A percentile compares a stretch with the other conserved stretches of the same genome.
phyloP scores from a whole-genome alignment of 37 sponge, comb jelly and placozoan species.

The Aphrocallistes beatrix region DNA sequence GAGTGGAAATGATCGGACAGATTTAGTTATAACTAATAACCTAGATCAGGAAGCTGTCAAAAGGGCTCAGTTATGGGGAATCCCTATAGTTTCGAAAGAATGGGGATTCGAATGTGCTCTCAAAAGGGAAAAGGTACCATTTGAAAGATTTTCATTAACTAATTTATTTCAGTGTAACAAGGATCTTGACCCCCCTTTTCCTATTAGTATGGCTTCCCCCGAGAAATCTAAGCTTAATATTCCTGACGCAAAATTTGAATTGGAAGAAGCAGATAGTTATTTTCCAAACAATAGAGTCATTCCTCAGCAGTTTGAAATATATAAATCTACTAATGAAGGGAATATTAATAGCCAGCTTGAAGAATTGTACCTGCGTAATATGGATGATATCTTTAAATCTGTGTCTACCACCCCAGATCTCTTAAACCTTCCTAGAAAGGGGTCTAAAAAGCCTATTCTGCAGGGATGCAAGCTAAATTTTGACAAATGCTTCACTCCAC shows the following conservation, averaged over 20 bases:
- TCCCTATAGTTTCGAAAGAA: background rate
- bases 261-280: background rate
- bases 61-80: background rate
- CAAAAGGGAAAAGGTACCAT: background rate
- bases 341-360: background rate
- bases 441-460: background rate
- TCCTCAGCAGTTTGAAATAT: background rate
- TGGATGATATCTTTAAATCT: background rate
- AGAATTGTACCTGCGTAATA: background rate
- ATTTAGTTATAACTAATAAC: background rate
- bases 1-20: background rate
- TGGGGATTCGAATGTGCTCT: background rate
- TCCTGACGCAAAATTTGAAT: background rate
- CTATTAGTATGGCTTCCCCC: background rate
- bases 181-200: background rate
- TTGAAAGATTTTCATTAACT: background rate
- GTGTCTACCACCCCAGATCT: background rate
- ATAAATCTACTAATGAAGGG: background rate
- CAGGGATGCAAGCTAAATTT: background rate
- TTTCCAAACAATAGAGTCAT: background rate
- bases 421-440: background rate
- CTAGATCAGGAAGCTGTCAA: background rate
- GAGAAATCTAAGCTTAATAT: background rate
- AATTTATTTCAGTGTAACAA: background rate
- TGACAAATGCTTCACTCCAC: background rate